Conservation (phyloP, 1,140 invertebrate species). For the Bombus sylvicola region DNA sequence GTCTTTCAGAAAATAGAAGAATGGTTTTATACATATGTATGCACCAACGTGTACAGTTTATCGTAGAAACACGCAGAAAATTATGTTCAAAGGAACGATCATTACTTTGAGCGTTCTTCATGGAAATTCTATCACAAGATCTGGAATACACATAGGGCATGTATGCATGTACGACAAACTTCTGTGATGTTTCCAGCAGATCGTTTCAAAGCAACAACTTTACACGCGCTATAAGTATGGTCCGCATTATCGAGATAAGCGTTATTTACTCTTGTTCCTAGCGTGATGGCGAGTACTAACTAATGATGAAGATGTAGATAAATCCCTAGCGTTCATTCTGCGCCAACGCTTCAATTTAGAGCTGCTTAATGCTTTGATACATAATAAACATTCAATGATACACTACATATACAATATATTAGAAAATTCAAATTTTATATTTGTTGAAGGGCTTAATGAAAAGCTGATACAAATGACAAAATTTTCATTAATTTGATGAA, state of each 20-base stretch:
- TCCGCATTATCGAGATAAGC: constrained; percentile 15
- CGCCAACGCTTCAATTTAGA: neutral
- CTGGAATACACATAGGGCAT: neutral
- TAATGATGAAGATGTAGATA: constrained; percentile 4
- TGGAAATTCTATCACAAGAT: constrained; percentile 4
- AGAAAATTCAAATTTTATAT: no score
- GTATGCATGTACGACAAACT: neutral
- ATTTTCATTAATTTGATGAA: no score
- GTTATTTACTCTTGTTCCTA: constrained; percentile 3
- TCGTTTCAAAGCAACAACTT: neutral
- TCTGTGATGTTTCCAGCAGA: neutral
- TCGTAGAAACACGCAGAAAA: neutral
- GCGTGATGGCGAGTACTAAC: neutral
- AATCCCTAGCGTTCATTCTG: neutral
- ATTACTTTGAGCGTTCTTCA: neutral
- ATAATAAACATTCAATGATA: neutral
- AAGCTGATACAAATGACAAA: no score
- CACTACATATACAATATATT: no score
- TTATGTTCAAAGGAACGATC: neutral
- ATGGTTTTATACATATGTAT: neutral
- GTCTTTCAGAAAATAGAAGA: neutral
- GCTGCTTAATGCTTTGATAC: neutral
- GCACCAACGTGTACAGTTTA: neutral
- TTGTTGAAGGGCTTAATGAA: no score
- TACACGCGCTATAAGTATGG: neutral